Evolutionary conservation across 2,888 invertebrate species (phyloP).

Genomic region (Elgonia sp.): DNA sequence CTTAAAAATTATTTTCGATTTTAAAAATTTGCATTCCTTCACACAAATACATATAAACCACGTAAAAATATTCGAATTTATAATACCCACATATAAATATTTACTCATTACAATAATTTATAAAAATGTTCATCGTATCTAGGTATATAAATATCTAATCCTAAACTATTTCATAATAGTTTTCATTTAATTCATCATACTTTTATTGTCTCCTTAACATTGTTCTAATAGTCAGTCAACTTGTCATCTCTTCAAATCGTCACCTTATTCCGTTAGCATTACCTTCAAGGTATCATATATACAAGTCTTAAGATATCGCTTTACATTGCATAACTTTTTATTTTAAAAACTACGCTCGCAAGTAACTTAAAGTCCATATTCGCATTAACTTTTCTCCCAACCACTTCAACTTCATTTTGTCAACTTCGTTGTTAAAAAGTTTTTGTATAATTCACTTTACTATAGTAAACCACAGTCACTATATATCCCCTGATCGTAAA

Average conservation of each 20-base stretch:
- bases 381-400: not conserved
- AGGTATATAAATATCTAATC: too few relatives aligned
- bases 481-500: constrained; percentile 3
- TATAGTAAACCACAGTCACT: not conserved
- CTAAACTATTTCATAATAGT: too few relatives aligned
- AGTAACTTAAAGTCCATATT: not conserved
- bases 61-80: too few relatives aligned
- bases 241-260: not conserved
- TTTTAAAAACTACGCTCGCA: not conserved
- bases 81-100: too few relatives aligned
- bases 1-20: too few relatives aligned
- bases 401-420: constrained; percentile 1
- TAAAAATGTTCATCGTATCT: too few relatives aligned
- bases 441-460: not conserved
- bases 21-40: too few relatives aligned
- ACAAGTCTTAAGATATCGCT: not conserved
- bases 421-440: not conserved
- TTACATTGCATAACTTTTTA: constrained; percentile 15
- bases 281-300: not conserved
- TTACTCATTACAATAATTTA: too few relatives aligned
- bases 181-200: too few relatives aligned
- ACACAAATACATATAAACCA: too few relatives aligned
- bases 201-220: too few relatives aligned
- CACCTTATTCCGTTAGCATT: not conserved
- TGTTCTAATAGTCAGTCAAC: not conserved